Evolutionary conservation across 92 coral and sea anemone species (phyloP).

Genomic region (Micromussa lordhowensis): DNA sequence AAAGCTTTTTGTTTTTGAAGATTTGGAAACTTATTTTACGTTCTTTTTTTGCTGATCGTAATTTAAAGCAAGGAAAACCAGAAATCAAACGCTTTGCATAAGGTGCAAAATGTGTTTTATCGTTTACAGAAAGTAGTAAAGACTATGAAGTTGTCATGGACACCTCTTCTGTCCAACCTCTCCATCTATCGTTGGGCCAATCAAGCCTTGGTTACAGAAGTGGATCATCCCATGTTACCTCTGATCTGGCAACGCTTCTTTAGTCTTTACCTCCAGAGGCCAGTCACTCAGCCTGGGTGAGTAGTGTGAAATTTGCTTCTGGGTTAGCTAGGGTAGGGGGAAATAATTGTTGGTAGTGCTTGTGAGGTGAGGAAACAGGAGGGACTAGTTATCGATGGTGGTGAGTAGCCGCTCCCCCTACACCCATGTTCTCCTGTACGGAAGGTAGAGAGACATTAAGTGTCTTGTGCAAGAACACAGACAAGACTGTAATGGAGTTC

Average conservation of each 20-base stretch:
- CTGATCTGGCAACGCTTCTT: constrained; percentile 97
- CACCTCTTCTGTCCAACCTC: constrained; percentile 76
- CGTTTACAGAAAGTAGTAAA: constrained; percentile 84
- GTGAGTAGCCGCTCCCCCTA: too few species aligned
- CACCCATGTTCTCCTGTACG: not conserved
- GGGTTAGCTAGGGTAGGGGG: not conserved
- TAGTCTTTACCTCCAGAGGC: constrained; percentile 79
- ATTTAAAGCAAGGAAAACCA: not conserved
- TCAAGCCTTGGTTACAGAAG: constrained; percentile 80
- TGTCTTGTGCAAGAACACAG: not conserved
- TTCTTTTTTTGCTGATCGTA: too few species aligned
- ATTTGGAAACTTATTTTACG: not conserved
- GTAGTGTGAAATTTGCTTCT: not conserved
- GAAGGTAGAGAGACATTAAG: not conserved
- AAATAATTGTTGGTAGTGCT: too few species aligned
- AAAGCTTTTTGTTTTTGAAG: too few species aligned
- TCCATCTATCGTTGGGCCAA: constrained; percentile 97
- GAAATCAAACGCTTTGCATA: not conserved
- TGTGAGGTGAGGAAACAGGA: too few species aligned
- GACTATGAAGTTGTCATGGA: constrained; percentile 77
- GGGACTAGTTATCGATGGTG: too few species aligned
- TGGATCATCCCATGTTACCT: constrained; percentile 87
- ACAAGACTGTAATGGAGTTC: not conserved
- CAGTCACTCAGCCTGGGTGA: constrained; percentile 91
- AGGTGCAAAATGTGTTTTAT: not conserved